These are phyloP conservation scores for Myripristis jacobus DNA, from an alignment of 2,797 vertebrate species.

Conservation along the genomic window DNA sequence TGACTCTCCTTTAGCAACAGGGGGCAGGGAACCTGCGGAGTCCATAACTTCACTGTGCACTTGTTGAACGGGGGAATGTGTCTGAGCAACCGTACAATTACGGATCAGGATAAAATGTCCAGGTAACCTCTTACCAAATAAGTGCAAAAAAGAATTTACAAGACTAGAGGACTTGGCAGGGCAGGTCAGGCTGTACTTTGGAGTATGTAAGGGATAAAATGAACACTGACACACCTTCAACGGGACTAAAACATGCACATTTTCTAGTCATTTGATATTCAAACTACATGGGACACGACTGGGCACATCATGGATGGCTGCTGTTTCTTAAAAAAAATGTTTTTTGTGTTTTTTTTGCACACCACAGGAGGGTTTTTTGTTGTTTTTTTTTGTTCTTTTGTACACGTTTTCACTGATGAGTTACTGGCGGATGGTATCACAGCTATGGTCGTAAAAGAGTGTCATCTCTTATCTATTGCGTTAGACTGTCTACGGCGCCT, in stretches of 20 bases:
- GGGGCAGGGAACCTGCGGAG: background rate
- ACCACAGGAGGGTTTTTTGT: conserved; percentile 47
- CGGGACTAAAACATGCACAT: conserved; percentile 94
- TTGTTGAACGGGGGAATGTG: conserved; percentile 9
- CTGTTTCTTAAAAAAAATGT: conserved; percentile 51
- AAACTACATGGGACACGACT: conserved; percentile 88
- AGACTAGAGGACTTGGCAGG: conserved; percentile 36
- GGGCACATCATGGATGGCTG: conserved; percentile 80
- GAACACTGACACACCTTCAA: conserved; percentile 89
- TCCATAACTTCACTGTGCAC: conserved; percentile 7
- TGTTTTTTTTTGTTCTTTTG: conserved; percentile 58
- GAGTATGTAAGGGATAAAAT: conserved; percentile 43
- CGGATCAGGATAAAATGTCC: conserved; percentile 42
- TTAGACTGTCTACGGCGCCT: conserved; percentile 85
- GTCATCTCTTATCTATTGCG: conserved; percentile 82
- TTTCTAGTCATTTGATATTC: conserved; percentile 85
- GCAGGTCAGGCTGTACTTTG: conserved; percentile 32
- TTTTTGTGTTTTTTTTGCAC: conserved; percentile 14
- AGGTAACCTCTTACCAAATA: conserved; percentile 21
- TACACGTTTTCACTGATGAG: conserved; percentile 59
- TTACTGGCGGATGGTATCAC: conserved; percentile 83
- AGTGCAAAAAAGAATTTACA: conserved; percentile 34
- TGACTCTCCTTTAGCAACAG: conserved; percentile 1
- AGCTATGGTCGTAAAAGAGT: conserved; percentile 90
- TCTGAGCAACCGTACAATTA: conserved; percentile 21